Evolutionary conservation across 2,797 vertebrate species (phyloP).

Genomic region (Spea hammondii): DNA sequence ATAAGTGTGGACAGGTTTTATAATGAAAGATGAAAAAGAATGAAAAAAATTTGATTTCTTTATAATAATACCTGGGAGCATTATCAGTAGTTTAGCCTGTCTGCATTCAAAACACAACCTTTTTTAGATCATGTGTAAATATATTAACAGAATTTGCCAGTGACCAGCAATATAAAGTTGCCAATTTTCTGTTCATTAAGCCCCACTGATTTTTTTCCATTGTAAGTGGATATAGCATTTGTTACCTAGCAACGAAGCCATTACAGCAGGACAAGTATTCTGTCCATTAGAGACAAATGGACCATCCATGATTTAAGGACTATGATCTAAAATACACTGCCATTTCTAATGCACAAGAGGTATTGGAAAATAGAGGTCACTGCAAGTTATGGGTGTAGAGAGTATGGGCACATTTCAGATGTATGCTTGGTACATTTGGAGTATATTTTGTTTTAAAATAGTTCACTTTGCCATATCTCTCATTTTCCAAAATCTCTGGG

Average conservation of each 20-base stretch:
- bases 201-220: background rate
- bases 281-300: conserved; percentile 16
- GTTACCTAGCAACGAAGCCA: conserved; percentile 54
- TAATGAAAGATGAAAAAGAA: too few species aligned
- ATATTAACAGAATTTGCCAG: background rate
- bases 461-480: too few species aligned
- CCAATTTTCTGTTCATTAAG: conserved; percentile 3
- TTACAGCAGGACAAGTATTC: conserved; percentile 16
- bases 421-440: background rate
- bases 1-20: too few species aligned
- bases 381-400: background rate
- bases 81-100: too few species aligned
- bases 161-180: background rate
- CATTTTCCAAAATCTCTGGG: too few species aligned
- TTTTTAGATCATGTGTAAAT: background rate
- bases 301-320: conserved; percentile 5
- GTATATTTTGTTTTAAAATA: background rate
- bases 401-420: background rate
- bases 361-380: conserved; percentile 3
- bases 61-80: too few species aligned
- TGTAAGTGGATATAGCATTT: conserved; percentile 22
- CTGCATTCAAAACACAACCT: too few species aligned
- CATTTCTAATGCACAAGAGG: background rate
- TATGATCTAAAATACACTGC: background rate
- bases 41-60: too few species aligned